These are phyloP conservation scores for Pristionchus exspectatus DNA, from an alignment of 2,888 invertebrate genomes.

Conservation along the genomic window DNA sequence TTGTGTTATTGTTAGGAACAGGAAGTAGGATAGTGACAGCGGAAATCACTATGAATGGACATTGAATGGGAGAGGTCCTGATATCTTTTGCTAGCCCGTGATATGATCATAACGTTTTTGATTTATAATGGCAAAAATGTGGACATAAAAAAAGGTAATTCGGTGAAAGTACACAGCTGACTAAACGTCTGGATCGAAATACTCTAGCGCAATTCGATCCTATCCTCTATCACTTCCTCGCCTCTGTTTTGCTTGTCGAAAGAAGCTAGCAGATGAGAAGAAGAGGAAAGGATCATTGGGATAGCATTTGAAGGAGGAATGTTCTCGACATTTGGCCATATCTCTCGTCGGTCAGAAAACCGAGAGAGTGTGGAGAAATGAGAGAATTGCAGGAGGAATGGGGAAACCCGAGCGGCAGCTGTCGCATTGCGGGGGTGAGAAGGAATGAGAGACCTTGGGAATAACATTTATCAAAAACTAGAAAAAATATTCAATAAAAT, in stretches of 20 bases:
- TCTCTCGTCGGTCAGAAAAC: neutral
- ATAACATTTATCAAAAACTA: neutral
- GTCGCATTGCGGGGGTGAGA: neutral
- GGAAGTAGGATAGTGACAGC: too few species aligned
- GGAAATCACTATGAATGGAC: too few species aligned
- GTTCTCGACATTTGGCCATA: neutral
- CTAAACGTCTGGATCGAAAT: neutral
- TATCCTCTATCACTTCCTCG: neutral
- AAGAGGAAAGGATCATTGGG: neutral
- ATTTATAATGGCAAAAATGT: too few species aligned
- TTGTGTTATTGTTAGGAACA: too few species aligned
- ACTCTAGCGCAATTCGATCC: neutral
- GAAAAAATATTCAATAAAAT: neutral
- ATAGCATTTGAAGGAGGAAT: neutral
- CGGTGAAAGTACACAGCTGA: neutral
- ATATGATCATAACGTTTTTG: too few species aligned
- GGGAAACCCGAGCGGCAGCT: neutral
- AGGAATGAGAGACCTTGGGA: neutral
- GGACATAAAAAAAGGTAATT: too few species aligned
- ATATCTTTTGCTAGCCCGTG: too few species aligned
- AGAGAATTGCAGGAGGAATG: slow-evolving; percentile 27
- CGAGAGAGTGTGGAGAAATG: neutral
- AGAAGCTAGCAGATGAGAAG: neutral
- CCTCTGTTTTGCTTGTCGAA: slow-evolving; percentile 2
- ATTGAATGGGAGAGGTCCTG: too few species aligned